phyloP scores from a whole-genome alignment of 2,113 vertebrate genomes.

The Brachionichthys hirsutus region DNA sequence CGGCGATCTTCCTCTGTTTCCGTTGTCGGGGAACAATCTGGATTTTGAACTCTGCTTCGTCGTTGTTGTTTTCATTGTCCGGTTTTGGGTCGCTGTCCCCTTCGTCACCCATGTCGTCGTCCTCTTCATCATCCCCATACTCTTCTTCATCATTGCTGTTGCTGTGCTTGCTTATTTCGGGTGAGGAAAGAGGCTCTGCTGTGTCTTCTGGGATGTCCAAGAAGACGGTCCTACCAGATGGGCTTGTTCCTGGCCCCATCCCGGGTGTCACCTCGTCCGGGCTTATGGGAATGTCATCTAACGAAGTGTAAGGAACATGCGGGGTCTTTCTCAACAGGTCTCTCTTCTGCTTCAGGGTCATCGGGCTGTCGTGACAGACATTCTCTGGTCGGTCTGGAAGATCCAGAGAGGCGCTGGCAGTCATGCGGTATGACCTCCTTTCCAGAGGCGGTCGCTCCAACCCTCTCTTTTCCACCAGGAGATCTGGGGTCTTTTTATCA shows the following conservation, averaged over 20 bases:
- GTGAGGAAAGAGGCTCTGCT: slow-evolving; percentile 77
- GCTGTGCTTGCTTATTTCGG: slow-evolving; percentile 80
- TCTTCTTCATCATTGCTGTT: slow-evolving; percentile 81
- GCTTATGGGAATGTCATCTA: slow-evolving; percentile 79
- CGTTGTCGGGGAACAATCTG: slow-evolving; percentile 96
- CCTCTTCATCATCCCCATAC: slow-evolving; percentile 82
- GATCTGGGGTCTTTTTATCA: slow-evolving; percentile 72
- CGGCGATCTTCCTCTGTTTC: slow-evolving; percentile 97
- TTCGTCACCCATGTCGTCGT: slow-evolving; percentile 85
- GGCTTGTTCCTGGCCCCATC: slow-evolving; percentile 63
- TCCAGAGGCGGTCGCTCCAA: slow-evolving; percentile 37
- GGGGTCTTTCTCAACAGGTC: slow-evolving; percentile 89
- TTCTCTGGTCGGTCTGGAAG: slow-evolving; percentile 65
- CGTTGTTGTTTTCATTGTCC: slow-evolving; percentile 83
- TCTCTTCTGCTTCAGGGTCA: slow-evolving; percentile 93
- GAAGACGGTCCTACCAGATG: slow-evolving; percentile 81
- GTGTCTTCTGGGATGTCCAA: slow-evolving; percentile 87
- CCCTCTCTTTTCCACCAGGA: slow-evolving; percentile 39
- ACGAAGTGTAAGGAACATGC: slow-evolving; percentile 84
- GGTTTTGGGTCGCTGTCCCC: slow-evolving; percentile 82
- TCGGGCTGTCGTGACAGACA: slow-evolving; percentile 78
- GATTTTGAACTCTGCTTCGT: slow-evolving; percentile 96
- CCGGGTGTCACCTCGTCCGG: slow-evolving; percentile 70
- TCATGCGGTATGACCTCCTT: slow-evolving; percentile 45
- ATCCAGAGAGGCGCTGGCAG: slow-evolving; percentile 69